Evolutionary conservation across 2,113 vertebrate genomes (phyloP), one percentile per base, ranked within the genome.

Genomic region (Podarcis muralis): DNA sequence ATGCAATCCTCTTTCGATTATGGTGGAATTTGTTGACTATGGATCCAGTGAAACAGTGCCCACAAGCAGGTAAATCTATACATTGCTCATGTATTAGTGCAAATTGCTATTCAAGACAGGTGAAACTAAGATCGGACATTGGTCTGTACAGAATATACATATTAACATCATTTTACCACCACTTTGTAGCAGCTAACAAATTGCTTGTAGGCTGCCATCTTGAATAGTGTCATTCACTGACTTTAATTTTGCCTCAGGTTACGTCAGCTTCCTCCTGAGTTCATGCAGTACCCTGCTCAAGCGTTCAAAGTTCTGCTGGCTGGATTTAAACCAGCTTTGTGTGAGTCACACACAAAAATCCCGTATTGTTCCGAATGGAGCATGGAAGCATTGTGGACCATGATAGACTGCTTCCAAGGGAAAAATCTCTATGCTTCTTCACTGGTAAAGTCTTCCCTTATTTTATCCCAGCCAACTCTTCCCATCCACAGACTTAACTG

Each of bases 21-120:
- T 99, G 83, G 96, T 99, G 87, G 97, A 98, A 48, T 99, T 99
- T 37, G 97, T 99, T 85, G 99, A 99, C 94, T 99, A 98, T 27
- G 99, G 99, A 87, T 98, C 96, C 15, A 97, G 98, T 15, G 97
- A 96, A 92, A 97, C 95, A 65, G 83, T 98, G 85, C 95, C 98
- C 85, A 77, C 91, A 81, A 95, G 89, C 95, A 98, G 97, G 99
- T 99, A 97, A 91, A 89, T 66, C 65, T 7, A 0, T 69, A 25
- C 71, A 35, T 40, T 43, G 74, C 13, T 23, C 22, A 9, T 71
- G 7, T 23, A 9, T 35, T 87, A 35, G 32, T 74, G n/a, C 35
- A 40, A 40, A 76, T 43, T 37, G 3, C 25, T 74, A 0, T 80
- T 2, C 27, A 59, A 32, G 23, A 18, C 30, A 30, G 18, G 16